Base-by-base conservation (phyloP, 2,888 invertebrate species). In the Euzophera pinguis region DNA sequence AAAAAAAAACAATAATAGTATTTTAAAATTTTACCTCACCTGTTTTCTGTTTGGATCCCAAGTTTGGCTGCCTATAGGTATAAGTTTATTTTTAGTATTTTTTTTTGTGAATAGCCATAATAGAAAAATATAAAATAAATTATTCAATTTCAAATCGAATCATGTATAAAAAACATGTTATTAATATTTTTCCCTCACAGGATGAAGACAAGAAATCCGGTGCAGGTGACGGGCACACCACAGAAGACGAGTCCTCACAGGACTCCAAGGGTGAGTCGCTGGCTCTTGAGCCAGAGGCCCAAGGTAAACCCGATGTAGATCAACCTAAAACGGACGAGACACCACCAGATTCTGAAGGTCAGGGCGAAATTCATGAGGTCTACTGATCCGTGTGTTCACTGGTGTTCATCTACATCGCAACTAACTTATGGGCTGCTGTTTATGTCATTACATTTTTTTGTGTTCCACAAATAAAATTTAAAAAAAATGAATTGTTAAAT, bases 131-230 rank as follows among this genome's bases (percentile, higher is more conserved):
- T 29, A 4, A 29, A 29, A 29, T 4, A 7, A 29, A 29, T 29
- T 4, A 29, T 29, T 29, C 4, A 29, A 6, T 7, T 29, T 29
- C 29, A 4, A 29, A 29, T 7, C 4, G 4, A 29, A 6, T 29
- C 4, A 29, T 6, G 7, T 32, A 4, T 1, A 32, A 7, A n/a
- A n/a, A n/a, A n/a, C n/a, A n/a, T n/a, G n/a, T n/a, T n/a, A n/a
- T 9, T 2, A 7, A 48, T 47, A 55, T 56, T 62, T 2, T 60
- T 47, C n/a, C n/a, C n/a, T n/a, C 51, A 8, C 69, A 90, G 90
- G 90, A 90, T 87, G 90, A 90, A 76, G 90, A 90, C 73, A 90
- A 90, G 77, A 90, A 91, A 70, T 89, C 89, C 1, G 78, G 75
- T 6, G 78, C 84, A 32, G 89, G 87, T 0, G 90, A 89, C 5